Conservation (phyloP, 1,140 invertebrate species). For the Radopholus similis region DNA sequence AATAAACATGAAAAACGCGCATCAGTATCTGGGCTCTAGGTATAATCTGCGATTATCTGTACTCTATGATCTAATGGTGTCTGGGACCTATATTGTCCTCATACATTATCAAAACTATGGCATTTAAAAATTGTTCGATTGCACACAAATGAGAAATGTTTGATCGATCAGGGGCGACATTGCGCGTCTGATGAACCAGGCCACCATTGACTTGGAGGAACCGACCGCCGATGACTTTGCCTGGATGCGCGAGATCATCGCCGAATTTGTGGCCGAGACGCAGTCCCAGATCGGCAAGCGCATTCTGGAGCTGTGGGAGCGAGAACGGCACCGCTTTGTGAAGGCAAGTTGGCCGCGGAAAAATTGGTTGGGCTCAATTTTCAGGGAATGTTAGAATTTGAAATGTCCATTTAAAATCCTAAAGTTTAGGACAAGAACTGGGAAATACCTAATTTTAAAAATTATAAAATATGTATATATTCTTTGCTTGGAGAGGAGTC, state of each 20-base stretch:
- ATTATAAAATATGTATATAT: no score
- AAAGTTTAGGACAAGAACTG: no score
- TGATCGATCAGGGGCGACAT: constrained; percentile 19
- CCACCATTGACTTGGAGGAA: constrained; percentile 58
- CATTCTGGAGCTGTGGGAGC: constrained; percentile 78
- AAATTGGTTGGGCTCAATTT: neutral
- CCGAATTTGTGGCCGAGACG: constrained; percentile 84
- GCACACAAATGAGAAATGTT: neutral
- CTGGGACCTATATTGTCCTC: no score
- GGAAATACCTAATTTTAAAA: no score
- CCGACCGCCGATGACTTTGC: constrained; percentile 71
- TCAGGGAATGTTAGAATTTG: neutral
- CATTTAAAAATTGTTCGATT: neutral
- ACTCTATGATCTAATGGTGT: no score
- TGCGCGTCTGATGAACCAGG: constrained; percentile 44
- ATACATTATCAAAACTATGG: no score
- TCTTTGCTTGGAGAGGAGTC: no score
- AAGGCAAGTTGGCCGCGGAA: constrained; percentile 70
- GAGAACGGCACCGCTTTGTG: constrained; percentile 75
- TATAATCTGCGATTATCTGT: no score
- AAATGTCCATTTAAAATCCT: neutral
- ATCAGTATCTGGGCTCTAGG: no score
- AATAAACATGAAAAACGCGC: no score
- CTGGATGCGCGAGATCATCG: constrained; percentile 74
- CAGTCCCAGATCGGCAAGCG: constrained; percentile 78